Base-by-base conservation (phyloP, 2,888 invertebrate genomes). In the Chesias legatella region DNA sequence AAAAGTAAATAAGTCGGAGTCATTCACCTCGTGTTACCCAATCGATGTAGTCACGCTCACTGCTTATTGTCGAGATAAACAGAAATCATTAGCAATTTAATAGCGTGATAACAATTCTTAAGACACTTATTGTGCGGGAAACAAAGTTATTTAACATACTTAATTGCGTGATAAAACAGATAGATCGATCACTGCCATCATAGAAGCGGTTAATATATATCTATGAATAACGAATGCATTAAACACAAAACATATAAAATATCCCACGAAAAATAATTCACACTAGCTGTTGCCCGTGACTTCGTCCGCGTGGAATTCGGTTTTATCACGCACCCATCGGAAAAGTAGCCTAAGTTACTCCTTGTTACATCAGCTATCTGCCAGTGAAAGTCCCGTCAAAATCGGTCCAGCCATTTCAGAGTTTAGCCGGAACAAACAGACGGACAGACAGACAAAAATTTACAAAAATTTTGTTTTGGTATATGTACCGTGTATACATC, bases 1-100 rank as follows among this genome's bases (percentile, higher is more conserved):
- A 33, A 32, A 34, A 37, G 26, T 17, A 38, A 38, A 31, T 27
- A 24, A 27, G 26, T 26, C 22, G 34, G 10, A 39, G 42, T 34
- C 34, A 35, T 47, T 33, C 54, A 42, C 36, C 43, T 40, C 35
- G 52, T 11, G 33, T 64, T 57, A 63, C 41, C 41, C 59, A 62
- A 63, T 60, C 47, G 48, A 54, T 54, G 48, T 40, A 57, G 60
- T 60, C 66, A 65, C 59, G 67, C 59, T 56, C 22, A 52, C 43
- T 53, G 43, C 49, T 43, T 44, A 48, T 45, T 50, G 56, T 56
- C 39, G 46, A 61, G 56, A 49, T 48, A 45, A 51, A 45, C 40
- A 43, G 36, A 36, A 47, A 43, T 45, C 50, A 47, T 63, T 64
- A 63, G 50, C 42, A 48, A 59, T 60, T 49, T 53, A 45, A 44